phyloP scores from a whole-genome alignment of 1,140 invertebrate species.

The Colletes gigas region DNA sequence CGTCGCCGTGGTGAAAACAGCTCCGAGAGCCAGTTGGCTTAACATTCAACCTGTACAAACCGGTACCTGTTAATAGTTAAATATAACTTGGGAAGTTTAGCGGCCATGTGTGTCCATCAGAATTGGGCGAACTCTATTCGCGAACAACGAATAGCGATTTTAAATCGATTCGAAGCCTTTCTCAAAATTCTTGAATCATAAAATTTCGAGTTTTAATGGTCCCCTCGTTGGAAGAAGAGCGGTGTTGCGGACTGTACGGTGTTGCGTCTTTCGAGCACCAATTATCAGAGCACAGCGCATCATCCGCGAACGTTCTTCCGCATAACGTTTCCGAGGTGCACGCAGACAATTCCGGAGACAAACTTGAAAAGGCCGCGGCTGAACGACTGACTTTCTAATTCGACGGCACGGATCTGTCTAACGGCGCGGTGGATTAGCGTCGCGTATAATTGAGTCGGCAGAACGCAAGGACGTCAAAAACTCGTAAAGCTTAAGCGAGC shows the following conservation, averaged over 20 bases:
- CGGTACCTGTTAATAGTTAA: too few species aligned
- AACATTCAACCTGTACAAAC: too few species aligned
- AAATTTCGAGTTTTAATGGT: too few species aligned
- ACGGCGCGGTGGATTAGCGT: constrained; percentile 27
- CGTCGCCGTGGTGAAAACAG: neutral
- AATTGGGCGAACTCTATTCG: too few species aligned
- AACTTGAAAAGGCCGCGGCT: constrained; percentile 21
- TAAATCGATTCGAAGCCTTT: too few species aligned
- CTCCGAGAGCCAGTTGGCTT: neutral
- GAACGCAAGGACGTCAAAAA: constrained; percentile 25
- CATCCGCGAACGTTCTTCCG: constrained; percentile 3
- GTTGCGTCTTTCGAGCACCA: too few species aligned
- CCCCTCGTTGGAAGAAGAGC: too few species aligned
- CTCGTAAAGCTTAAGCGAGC: constrained; percentile 41
- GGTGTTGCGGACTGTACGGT: too few species aligned
- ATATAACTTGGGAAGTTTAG: too few species aligned
- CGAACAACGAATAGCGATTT: too few species aligned
- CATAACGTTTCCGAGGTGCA: neutral
- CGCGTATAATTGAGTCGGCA: constrained; percentile 19
- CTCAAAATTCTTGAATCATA: too few species aligned
- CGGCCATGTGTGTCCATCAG: too few species aligned
- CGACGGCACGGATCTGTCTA: constrained; percentile 13
- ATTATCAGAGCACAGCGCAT: neutral
- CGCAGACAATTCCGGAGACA: neutral
- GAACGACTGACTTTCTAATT: constrained; percentile 40